A percentile compares a stretch with the other conserved stretches of the same genome.
phyloP scores from a whole-genome alignment of 2,888 invertebrate species.

The Nemotelus pantherinus region DNA sequence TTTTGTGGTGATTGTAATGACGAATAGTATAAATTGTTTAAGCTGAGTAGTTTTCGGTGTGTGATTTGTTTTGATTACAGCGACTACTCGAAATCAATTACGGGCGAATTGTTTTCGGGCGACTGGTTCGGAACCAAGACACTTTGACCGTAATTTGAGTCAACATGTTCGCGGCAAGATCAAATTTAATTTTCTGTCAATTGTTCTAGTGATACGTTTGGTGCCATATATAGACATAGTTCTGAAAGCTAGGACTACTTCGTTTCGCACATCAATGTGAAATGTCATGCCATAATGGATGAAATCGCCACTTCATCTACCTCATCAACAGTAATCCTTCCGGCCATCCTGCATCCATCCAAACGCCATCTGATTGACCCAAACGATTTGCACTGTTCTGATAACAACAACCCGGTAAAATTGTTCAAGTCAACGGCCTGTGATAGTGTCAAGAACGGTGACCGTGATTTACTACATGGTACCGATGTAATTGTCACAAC shows the following conservation, averaged over 20 bases:
- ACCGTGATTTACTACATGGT: constrained; percentile 53
- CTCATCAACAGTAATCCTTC: neutral
- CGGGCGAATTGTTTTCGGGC: neutral
- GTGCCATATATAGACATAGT: no score
- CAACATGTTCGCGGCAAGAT: constrained; percentile 18
- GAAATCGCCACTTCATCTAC: constrained; percentile 30
- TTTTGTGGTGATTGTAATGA: neutral
- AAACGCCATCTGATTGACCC: constrained; percentile 48
- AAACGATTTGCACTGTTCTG: constrained; percentile 45
- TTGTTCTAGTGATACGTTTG: constrained; percentile 3
- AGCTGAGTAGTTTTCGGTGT: constrained; percentile 13
- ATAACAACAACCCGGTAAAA: constrained; percentile 45
- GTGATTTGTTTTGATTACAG: constrained; percentile 13
- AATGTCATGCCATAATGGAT: constrained; percentile 35
- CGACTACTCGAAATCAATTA: constrained; percentile 18
- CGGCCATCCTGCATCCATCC: neutral
- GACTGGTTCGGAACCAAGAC: neutral
- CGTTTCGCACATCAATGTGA: no score
- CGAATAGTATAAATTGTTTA: constrained; percentile 1
- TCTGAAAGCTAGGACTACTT: no score
- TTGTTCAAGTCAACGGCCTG: constrained; percentile 53
- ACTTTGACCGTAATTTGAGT: constrained; percentile 29
- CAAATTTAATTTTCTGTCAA: neutral
- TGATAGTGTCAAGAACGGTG: constrained; percentile 54
- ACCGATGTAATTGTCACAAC: constrained; percentile 20